Percentiles rank a stretch among this genome's conserved stretches.
Conservation (phyloP, 2,113 vertebrate species). For the Callionymus lyra region DNA sequence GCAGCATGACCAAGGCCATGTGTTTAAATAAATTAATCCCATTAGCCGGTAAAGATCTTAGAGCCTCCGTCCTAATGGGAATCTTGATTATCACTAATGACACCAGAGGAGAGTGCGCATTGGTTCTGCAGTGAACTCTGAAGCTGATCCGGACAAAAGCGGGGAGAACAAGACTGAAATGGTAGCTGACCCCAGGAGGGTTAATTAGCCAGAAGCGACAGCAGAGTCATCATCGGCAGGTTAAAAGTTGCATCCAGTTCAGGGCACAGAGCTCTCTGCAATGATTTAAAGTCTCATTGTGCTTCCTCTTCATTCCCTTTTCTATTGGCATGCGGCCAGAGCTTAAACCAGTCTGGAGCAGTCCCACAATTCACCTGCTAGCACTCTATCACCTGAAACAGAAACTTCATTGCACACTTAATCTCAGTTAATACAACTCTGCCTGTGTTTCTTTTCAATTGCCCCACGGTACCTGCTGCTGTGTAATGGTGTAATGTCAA, state of each 20-base stretch:
- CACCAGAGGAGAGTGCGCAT: neutral
- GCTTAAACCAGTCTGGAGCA: too few relatives aligned
- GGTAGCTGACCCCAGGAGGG: constrained; percentile 7
- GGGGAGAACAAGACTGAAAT: neutral
- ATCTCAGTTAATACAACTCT: too few relatives aligned
- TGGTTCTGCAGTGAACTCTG: neutral
- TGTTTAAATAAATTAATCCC: constrained; percentile 23
- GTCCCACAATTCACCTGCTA: too few relatives aligned
- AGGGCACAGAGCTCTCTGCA: constrained; percentile 8
- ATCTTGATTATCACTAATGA: constrained; percentile 31
- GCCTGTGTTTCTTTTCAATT: too few relatives aligned
- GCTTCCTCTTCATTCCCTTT: neutral
- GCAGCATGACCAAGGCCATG: constrained; percentile 10
- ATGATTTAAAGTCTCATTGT: constrained; percentile 17
- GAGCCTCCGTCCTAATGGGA: constrained; percentile 21
- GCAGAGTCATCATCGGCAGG: constrained; percentile 7
- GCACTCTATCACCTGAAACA: too few relatives aligned
- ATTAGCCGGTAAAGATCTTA: constrained; percentile 27
- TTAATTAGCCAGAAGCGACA: constrained; percentile 20
- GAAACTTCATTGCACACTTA: too few relatives aligned
- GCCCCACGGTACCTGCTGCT: too few relatives aligned
- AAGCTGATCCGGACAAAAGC: constrained; percentile 1
- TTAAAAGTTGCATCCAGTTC: constrained; percentile 13
- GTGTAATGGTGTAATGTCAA: too few relatives aligned
- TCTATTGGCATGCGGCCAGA: constrained; percentile 1